Evolutionary conservation across 2,888 invertebrate genomes (phyloP).

Genomic region (Melikaiella ostensackeni): DNA sequence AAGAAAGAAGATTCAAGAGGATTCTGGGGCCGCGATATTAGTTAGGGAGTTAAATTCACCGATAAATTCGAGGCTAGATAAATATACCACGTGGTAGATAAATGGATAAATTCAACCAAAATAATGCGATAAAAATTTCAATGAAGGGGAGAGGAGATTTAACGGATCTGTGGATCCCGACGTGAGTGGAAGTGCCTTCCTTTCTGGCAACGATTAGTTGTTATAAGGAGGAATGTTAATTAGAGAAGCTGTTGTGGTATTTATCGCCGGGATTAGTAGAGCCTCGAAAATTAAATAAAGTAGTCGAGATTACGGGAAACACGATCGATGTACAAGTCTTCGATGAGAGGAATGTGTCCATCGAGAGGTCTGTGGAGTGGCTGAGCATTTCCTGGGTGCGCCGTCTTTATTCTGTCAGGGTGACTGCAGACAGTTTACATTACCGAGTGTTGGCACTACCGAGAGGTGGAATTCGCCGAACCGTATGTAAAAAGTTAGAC

Average conservation of each 20-base stretch:
- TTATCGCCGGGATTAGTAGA: conserved; percentile 19
- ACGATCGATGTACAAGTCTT: conserved; percentile 49
- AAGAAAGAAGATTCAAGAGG: conserved; percentile 78
- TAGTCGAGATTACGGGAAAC: conserved; percentile 33
- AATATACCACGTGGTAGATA: conserved; percentile 16
- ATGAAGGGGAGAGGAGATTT: conserved; percentile 17
- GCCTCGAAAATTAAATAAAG: conserved; percentile 38
- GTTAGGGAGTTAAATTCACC: conserved; percentile 37
- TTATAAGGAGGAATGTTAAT: background rate
- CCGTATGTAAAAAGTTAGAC: conserved; percentile 71
- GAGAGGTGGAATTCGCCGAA: conserved; percentile 75
- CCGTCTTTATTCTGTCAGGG: conserved; percentile 73
- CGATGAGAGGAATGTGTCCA: conserved; percentile 64
- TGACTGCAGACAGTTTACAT: conserved; percentile 67
- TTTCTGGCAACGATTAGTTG: background rate
- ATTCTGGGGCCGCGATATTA: conserved; percentile 47
- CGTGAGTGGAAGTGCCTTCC: background rate
- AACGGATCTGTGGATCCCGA: conserved; percentile 3
- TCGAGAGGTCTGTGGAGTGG: conserved; percentile 70
- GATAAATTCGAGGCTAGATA: conserved; percentile 6
- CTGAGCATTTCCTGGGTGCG: conserved; percentile 74
- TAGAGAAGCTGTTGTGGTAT: background rate
- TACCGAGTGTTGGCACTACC: conserved; percentile 73
- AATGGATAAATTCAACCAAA: conserved; percentile 39
- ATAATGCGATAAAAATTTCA: conserved; percentile 41